Conservation (phyloP, 2,888 invertebrate genomes). For the Entomobrya proxima region DNA sequence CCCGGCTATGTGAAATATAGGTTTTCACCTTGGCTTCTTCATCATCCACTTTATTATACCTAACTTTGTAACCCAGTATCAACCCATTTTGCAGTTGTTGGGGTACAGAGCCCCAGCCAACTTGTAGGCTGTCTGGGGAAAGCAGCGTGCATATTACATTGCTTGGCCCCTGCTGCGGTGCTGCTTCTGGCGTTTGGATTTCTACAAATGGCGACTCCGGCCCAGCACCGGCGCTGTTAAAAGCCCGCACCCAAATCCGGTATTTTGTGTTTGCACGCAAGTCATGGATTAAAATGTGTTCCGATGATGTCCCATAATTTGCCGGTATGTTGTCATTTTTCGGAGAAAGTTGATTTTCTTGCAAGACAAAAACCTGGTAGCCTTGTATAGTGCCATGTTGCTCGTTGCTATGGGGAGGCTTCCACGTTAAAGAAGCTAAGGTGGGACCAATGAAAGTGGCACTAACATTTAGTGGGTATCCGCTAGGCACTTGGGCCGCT, state of each 20-base stretch:
- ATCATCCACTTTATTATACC: conserved; percentile 66
- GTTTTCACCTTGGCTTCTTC: conserved; percentile 64
- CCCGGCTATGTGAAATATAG: conserved; percentile 75
- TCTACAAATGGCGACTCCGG: conserved; percentile 85
- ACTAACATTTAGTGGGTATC: conserved; percentile 85
- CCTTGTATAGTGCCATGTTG: conserved; percentile 89
- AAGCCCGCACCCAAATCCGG: conserved; percentile 86
- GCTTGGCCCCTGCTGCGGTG: conserved; percentile 71
- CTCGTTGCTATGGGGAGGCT: conserved; percentile 84
- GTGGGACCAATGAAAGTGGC: conserved; percentile 85
- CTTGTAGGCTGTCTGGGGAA: conserved; percentile 71
- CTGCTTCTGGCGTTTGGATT: conserved; percentile 88
- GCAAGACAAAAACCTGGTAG: conserved; percentile 82
- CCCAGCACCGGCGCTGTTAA: conserved; percentile 88
- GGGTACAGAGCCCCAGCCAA: conserved; percentile 71
- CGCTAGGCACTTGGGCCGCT: conserved; percentile 89
- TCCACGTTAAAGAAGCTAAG: conserved; percentile 85
- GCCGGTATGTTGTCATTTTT: conserved; percentile 49
- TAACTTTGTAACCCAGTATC: conserved; percentile 73
- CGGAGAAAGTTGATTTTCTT: conserved; percentile 27
- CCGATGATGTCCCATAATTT: conserved; percentile 71
- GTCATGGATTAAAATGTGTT: conserved; percentile 64
- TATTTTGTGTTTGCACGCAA: conserved; percentile 88
- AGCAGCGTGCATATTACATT: conserved; percentile 68
- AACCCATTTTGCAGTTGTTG: conserved; percentile 67